phyloP scores from a whole-genome alignment of 2,888 invertebrate genomes.

The Drosophila peninsularis region DNA sequence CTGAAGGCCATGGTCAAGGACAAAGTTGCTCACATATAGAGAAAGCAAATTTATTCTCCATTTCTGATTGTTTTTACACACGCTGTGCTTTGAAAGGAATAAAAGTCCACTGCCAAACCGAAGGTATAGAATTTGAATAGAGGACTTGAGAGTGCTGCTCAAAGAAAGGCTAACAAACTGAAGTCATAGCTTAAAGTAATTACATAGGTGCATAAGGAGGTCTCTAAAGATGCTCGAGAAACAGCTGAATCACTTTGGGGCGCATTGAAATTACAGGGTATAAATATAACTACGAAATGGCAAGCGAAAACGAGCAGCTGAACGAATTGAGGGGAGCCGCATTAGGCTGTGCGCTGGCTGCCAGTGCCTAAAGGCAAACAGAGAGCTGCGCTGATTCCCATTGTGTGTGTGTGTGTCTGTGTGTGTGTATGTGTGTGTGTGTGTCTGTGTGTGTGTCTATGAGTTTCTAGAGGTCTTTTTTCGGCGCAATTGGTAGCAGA shows the following conservation, averaged over 20 bases:
- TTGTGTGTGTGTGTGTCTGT: slow-evolving; percentile 2
- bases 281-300: slow-evolving; percentile 14
- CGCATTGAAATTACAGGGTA: background rate
- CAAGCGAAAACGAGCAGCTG: slow-evolving; percentile 14
- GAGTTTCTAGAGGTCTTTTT: slow-evolving; percentile 20
- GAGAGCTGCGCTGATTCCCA: slow-evolving; percentile 28
- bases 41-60: too few relatives aligned
- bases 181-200: too few relatives aligned
- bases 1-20: too few relatives aligned
- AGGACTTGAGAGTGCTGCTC: too few relatives aligned
- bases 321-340: slow-evolving; percentile 15
- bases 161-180: background rate
- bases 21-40: too few relatives aligned
- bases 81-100: too few relatives aligned
- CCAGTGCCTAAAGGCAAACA: slow-evolving; percentile 48
- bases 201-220: too few relatives aligned
- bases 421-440: background rate
- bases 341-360: slow-evolving; percentile 45
- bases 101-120: too few relatives aligned
- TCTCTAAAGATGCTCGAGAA: too few relatives aligned
- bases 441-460: slow-evolving; percentile 5
- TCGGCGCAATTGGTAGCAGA: slow-evolving; percentile 35
- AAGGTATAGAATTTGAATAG: too few relatives aligned
- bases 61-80: too few relatives aligned
- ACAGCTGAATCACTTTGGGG: background rate